Percentiles rank a stretch among this genome's conserved stretches.
These are phyloP conservation scores for Erebia palarica DNA, from an alignment of 2,888 invertebrate species.

Conservation along the genomic window DNA sequence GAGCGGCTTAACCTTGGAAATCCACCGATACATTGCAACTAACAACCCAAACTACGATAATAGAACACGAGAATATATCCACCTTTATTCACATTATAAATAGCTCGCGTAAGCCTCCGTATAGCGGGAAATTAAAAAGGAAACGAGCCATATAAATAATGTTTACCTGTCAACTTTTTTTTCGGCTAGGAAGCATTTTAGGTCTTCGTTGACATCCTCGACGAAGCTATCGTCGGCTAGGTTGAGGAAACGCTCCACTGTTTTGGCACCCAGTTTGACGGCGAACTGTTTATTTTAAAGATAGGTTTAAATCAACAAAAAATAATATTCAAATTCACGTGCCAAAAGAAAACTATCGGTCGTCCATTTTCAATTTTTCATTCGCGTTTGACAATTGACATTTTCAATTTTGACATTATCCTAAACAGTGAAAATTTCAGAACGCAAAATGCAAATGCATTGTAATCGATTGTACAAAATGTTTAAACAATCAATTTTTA, in stretches of 20 bases:
- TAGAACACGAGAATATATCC: constrained; percentile 8
- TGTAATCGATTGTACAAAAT: too few species aligned
- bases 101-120: constrained; percentile 4
- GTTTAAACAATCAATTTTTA: too few species aligned
- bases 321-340: constrained; percentile 59
- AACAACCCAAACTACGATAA: constrained; percentile 26
- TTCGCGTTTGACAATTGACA: constrained; percentile 37
- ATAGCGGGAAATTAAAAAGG: constrained; percentile 6
- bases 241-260: constrained; percentile 74
- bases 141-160: constrained; percentile 48
- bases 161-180: constrained; percentile 80
- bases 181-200: constrained; percentile 75
- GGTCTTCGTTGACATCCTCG: constrained; percentile 78
- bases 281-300: constrained; percentile 50
- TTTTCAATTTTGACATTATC: neutral
- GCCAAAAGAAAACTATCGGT: constrained; percentile 64
- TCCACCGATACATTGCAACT: constrained; percentile 32
- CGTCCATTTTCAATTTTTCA: constrained; percentile 54
- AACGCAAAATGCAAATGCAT: too few species aligned
- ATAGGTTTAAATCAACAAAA: constrained; percentile 59
- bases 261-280: constrained; percentile 82
- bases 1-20: constrained; percentile 74
- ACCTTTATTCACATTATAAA: constrained; percentile 2
- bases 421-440: too few species aligned
- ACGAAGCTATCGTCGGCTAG: constrained; percentile 77